These are phyloP conservation scores for Psittacula cyanocephala DNA, from an alignment of 2,113 vertebrate genomes.

Conservation along the genomic window DNA sequence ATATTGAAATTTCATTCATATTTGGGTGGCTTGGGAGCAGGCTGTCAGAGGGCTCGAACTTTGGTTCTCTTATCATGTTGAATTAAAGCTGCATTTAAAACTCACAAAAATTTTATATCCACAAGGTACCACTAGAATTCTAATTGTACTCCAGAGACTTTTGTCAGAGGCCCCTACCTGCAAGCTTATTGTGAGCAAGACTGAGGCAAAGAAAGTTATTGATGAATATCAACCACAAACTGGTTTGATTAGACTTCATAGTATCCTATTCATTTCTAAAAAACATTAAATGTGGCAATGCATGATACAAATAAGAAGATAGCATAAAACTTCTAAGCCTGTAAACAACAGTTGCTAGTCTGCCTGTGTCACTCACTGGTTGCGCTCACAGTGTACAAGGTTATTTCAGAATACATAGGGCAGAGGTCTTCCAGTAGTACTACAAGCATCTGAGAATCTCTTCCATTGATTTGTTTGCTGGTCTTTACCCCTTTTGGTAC, in stretches of 20 bases:
- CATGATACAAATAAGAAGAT: not conserved
- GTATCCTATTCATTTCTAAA: not conserved
- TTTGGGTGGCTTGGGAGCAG: not conserved
- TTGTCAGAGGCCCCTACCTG: not conserved
- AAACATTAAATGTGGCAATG: not conserved
- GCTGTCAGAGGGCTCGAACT: not conserved
- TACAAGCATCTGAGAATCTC: not conserved
- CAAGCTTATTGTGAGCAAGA: not conserved
- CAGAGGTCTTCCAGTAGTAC: not conserved
- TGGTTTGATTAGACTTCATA: not conserved
- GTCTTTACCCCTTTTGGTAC: not conserved
- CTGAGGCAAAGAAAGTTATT: not conserved
- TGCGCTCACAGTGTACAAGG: not conserved
- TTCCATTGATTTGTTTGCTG: not conserved
- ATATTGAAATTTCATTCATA: not conserved
- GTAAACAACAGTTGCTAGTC: not conserved
- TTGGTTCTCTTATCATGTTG: not conserved
- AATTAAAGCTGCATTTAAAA: not conserved
- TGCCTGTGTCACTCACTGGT: not conserved
- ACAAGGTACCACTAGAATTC: not conserved
- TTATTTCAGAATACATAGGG: not conserved
- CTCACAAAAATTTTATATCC: not conserved
- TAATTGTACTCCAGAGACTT: not conserved
- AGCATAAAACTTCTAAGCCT: not conserved
- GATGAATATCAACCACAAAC: not conserved